Base-by-base conservation (phyloP, 2,113 vertebrate genomes). In the Struthio camelus region DNA sequence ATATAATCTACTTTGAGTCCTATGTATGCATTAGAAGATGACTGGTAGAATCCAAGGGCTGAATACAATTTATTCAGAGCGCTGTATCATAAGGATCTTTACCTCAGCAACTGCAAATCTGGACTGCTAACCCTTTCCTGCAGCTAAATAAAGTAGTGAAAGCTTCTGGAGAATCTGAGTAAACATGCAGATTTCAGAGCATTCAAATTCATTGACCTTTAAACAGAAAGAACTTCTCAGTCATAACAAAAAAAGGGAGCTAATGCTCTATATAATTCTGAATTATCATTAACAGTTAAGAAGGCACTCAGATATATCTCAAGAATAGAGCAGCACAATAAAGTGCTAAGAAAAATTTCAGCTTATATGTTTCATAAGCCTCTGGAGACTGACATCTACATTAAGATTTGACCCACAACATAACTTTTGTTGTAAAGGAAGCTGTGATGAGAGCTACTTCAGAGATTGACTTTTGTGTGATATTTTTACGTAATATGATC, bases 151-250 rank as follows among this genome's bases (percentile, higher is more conserved):
- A 85, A 72, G 23, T 32, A n/a, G 58, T 48, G 19, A 53, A 90
- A 44, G 22, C 73, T 87, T 85, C 61, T 80, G 79, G 90, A 87
- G 17, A 87, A 85, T 65, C 58, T 77, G 40, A 73, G 27, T 87
- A 94, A 93, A 93, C 64, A 86, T 62, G 40, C 5, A 88, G 42
- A 94, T 85, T 93, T 94, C 58, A 80, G 62, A 91, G 38, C n/a
- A 66, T 44, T 85, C 15, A 44, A n/a, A 87, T 58, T 44, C 4
- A 24, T 30, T 82, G 50, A 66, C 69, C 25, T 95, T 96, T 93
- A 91, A 80, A 80, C 5, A 89, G 48, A 85, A 95, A 77, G 32
- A 32, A 17, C 2, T 46, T 91, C 66, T 93, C 54, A 80, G 20
- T 87, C 79, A 70, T 46, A 85, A 50, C 23, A 85, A 90, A 82